phyloP scores from a whole-genome alignment of 2,888 invertebrate species.

The Oxytorus armatus region DNA sequence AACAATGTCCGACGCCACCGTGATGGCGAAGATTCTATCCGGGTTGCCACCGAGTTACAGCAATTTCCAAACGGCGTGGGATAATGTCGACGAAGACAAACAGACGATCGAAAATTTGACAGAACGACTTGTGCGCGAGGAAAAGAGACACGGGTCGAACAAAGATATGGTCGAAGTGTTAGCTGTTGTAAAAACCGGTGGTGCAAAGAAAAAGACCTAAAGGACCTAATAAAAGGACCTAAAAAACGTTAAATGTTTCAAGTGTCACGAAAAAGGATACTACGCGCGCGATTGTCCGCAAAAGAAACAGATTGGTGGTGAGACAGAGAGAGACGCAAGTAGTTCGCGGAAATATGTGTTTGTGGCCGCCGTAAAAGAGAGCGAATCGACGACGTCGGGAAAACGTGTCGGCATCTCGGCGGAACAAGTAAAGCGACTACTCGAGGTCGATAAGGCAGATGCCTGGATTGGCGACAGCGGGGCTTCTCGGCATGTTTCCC shows the following conservation, averaged over 20 bases:
- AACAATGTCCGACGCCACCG: constrained; percentile 47
- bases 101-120: constrained; percentile 64
- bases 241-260: constrained; percentile 59
- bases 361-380: too few relatives aligned
- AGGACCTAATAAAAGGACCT: constrained; percentile 52
- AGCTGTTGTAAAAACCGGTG: constrained; percentile 42
- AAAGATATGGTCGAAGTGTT: constrained; percentile 51
- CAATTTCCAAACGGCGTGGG: constrained; percentile 54
- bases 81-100: constrained; percentile 48
- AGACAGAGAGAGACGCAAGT: too few relatives aligned
- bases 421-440: constrained; percentile 40
- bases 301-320: too few relatives aligned
- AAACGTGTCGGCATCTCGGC: too few relatives aligned
- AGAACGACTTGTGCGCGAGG: constrained; percentile 64
- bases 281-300: too few relatives aligned
- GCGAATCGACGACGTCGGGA: too few relatives aligned
- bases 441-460: constrained; percentile 59
- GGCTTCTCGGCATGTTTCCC: constrained; percentile 64
- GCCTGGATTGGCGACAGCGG: constrained; percentile 67
- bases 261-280: too few relatives aligned
- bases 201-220: constrained; percentile 48
- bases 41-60: constrained; percentile 53
- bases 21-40: constrained; percentile 60
- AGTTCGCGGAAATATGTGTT: too few relatives aligned
- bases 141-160: constrained; percentile 47